These are phyloP conservation scores for Brienomyrus brachyistius DNA, from an alignment of 2,113 vertebrate genomes.

Conservation along the genomic window DNA sequence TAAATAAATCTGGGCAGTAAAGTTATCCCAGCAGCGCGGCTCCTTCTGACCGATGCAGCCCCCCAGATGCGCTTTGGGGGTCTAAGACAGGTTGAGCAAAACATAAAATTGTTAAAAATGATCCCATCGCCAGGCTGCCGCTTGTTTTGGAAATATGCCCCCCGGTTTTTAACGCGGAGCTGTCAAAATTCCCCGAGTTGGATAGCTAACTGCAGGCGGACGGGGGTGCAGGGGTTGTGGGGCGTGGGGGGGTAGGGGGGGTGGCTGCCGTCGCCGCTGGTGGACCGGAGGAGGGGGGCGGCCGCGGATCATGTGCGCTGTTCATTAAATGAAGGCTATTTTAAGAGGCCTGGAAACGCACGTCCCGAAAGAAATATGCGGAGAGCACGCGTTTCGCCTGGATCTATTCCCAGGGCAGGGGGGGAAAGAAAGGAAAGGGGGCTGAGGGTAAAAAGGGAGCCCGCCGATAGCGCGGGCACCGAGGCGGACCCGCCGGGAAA, in stretches of 20 bases:
- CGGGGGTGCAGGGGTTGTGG: no score
- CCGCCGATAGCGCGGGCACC: constrained; percentile 26
- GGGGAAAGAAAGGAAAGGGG: constrained; percentile 4
- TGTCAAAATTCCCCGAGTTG: constrained; percentile 27
- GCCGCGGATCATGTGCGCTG: constrained; percentile 11
- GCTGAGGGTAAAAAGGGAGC: constrained; percentile 24
- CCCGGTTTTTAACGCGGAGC: constrained; percentile 8
- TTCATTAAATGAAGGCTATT: constrained; percentile 17
- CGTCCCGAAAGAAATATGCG: background rate
- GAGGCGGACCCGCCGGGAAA: constrained; percentile 14
- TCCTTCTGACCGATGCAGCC: background rate
- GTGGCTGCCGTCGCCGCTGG: no score
- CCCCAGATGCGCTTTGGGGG: background rate
- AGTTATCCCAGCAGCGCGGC: background rate
- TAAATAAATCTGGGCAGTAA: background rate
- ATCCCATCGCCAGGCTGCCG: background rate
- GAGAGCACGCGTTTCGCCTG: background rate
- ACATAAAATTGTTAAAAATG: background rate
- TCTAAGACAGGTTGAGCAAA: background rate
- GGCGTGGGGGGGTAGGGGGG: no score
- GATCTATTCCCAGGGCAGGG: background rate
- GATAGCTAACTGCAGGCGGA: no score
- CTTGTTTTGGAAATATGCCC: constrained; percentile 24
- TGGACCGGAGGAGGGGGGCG: no score
- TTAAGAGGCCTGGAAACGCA: constrained; percentile 18